Percentiles rank a stretch among this genome's conserved stretches.
These are phyloP conservation scores for Oryzias dopingdopingensis DNA, from an alignment of 2,797 vertebrate species.

Conservation along the genomic window DNA sequence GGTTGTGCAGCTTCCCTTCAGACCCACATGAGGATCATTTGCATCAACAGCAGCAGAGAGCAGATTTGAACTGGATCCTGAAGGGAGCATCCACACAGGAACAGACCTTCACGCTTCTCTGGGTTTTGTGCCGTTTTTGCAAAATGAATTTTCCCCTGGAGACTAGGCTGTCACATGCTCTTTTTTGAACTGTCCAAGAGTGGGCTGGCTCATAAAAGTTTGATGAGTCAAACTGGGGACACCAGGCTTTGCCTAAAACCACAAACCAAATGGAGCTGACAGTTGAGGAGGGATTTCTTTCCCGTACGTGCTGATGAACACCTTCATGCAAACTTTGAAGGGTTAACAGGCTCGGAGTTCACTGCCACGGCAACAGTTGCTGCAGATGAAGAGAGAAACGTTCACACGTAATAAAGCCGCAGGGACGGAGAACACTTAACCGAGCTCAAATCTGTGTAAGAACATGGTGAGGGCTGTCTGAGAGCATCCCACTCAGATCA, in stretches of 20 bases:
- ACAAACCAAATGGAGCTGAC: slow-evolving; percentile 1
- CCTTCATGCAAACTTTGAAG: no score
- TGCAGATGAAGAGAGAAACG: slow-evolving; percentile 28
- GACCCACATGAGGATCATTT: slow-evolving; percentile 33
- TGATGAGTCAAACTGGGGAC: slow-evolving; percentile 19
- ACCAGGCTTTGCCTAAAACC: slow-evolving; percentile 3
- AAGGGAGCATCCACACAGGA: slow-evolving; percentile 11
- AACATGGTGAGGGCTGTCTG: slow-evolving; percentile 49
- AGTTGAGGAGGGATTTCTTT: no score
- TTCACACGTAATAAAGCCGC: slow-evolving; percentile 25
- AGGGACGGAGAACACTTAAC: slow-evolving; percentile 41
- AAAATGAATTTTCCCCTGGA: slow-evolving; percentile 29
- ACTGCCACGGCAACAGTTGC: slow-evolving; percentile 7
- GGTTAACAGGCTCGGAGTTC: no score
- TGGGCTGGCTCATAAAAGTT: slow-evolving; percentile 12
- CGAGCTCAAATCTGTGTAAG: slow-evolving; percentile 45
- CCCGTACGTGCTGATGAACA: no score
- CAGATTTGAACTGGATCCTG: slow-evolving; percentile 9
- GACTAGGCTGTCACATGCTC: slow-evolving; percentile 21
- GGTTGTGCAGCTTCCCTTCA: background rate
- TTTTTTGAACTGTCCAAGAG: slow-evolving; percentile 12
- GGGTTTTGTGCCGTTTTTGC: slow-evolving; percentile 23
- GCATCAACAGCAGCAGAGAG: slow-evolving; percentile 12
- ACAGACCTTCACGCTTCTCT: background rate
- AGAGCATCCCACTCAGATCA: slow-evolving; percentile 45